Conservation (phyloP, 2,113 vertebrate genomes). For the Megaceryle torquata region DNA sequence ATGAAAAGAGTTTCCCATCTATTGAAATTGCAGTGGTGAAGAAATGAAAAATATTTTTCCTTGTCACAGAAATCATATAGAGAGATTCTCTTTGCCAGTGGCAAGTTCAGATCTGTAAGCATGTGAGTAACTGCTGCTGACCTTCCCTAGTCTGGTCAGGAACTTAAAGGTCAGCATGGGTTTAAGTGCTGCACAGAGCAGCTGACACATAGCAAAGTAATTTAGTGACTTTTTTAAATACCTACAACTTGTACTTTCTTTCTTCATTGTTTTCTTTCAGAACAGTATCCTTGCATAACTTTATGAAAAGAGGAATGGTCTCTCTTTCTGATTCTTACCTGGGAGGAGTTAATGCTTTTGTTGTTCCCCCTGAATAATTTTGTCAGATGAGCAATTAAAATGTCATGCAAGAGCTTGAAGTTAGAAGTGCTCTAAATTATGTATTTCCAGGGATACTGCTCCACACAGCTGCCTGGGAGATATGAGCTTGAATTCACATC, state of each 20-base stretch:
- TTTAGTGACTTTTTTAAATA: neutral
- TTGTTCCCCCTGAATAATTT: neutral
- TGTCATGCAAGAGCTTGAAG: neutral
- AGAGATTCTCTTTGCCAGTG: neutral
- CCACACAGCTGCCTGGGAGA: conserved; percentile 8
- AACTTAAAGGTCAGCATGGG: neutral
- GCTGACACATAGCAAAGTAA: neutral
- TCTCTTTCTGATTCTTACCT: neutral
- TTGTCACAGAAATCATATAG: neutral
- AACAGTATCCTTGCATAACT: neutral
- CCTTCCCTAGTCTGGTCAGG: neutral
- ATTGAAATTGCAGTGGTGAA: neutral
- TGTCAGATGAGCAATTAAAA: conserved; percentile 43
- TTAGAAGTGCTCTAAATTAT: conserved; percentile 39
- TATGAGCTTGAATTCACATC: conserved; percentile 16
- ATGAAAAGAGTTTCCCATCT: neutral
- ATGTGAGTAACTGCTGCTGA: neutral
- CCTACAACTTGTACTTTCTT: neutral
- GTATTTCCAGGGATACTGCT: neutral
- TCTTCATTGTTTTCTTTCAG: neutral
- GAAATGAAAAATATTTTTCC: neutral
- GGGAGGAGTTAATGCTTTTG: neutral
- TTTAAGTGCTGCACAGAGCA: neutral
- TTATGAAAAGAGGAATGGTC: neutral
- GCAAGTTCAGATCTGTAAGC: neutral